These are phyloP conservation scores for Murina feae DNA, from an alignment of 2,113 vertebrate species.

Conservation along the genomic window DNA sequence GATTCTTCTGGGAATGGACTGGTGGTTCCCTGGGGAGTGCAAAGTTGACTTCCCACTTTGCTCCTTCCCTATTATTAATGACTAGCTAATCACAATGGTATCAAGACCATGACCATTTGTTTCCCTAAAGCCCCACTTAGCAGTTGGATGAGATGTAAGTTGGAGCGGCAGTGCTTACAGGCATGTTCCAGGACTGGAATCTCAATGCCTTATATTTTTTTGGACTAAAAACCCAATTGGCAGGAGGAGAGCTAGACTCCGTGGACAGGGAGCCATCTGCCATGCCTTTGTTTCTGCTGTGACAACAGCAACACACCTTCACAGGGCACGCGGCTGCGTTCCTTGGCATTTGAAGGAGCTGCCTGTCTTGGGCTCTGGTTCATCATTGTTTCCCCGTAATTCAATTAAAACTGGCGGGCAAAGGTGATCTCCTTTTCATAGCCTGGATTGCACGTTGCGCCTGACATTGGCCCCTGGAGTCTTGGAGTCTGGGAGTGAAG, in stretches of 20 bases:
- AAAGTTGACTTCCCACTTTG: not conserved
- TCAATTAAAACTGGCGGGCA: conserved; percentile 36
- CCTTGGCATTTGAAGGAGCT: conserved; percentile 1
- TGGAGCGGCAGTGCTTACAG: not conserved
- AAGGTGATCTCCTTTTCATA: not conserved
- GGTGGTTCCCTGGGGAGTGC: not conserved
- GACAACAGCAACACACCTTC: not conserved
- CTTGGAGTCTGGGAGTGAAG: not conserved
- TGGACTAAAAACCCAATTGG: not conserved
- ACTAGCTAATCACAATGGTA: not conserved
- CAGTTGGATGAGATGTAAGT: not conserved
- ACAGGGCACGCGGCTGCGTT: not conserved
- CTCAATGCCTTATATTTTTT: not conserved
- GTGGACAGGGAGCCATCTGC: not conserved
- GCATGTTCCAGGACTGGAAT: not conserved
- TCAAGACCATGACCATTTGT: not conserved
- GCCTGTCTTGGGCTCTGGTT: not conserved
- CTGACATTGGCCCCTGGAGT: not conserved
- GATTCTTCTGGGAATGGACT: not conserved
- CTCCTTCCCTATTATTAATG: not conserved
- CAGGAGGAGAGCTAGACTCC: not conserved
- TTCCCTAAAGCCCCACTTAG: not conserved
- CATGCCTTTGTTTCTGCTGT: not conserved
- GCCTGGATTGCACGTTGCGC: not conserved
- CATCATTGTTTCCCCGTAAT: not conserved